Evolutionary conservation across 1,140 invertebrate genomes (phyloP).

Genomic region (Drosophila seguyi): DNA sequence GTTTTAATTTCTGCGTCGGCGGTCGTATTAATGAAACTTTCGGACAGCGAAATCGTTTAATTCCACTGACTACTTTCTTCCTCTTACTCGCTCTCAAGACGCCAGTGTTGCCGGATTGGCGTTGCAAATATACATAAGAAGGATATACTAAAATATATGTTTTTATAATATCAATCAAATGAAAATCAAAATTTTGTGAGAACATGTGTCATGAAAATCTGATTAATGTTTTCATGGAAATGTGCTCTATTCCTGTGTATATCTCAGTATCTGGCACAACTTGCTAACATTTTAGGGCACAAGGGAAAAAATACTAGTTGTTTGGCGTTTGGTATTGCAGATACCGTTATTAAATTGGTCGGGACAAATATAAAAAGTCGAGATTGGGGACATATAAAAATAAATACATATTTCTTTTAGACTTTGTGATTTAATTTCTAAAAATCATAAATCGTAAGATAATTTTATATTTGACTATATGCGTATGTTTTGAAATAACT

Average conservation of each 20-base stretch:
- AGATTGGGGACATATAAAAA: neutral
- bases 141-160: neutral
- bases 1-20: conserved; percentile 69
- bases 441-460: too few relatives aligned
- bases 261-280: neutral
- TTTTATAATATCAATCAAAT: neutral
- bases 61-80: conserved; percentile 63
- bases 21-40: conserved; percentile 77
- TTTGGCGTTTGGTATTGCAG: neutral
- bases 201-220: neutral
- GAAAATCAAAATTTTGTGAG: neutral
- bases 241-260: neutral
- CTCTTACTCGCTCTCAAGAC: conserved; percentile 15
- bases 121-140: neutral
- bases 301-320: neutral
- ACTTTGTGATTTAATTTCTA: too few relatives aligned
- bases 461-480: too few relatives aligned
- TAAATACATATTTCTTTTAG: neutral
- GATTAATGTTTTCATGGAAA: neutral
- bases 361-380: neutral
- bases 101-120: neutral
- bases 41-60: conserved; percentile 71
- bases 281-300: neutral
- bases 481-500: too few relatives aligned
- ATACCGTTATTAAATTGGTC: neutral